A percentile compares a stretch with the other conserved stretches of the same genome.
phyloP scores from a whole-genome alignment of 2,113 vertebrate species.

The Neodontobutis hainanensis region DNA sequence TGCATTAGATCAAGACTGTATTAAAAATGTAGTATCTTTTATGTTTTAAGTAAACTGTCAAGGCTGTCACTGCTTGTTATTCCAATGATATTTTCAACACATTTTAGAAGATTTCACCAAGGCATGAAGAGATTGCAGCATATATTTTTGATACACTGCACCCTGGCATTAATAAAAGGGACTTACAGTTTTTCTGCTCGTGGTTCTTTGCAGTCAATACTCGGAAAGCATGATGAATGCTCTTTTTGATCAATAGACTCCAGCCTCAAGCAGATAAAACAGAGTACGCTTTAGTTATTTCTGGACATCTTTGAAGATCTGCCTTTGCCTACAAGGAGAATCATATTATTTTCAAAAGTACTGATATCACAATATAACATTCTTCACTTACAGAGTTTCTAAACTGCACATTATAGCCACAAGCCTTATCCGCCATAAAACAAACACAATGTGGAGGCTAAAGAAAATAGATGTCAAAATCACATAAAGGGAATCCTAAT shows the following conservation, averaged over 20 bases:
- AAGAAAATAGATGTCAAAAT: too few species aligned
- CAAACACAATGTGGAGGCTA: too few species aligned
- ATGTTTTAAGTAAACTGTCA: too few species aligned
- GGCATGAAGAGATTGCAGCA: not conserved
- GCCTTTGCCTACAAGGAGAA: conserved; percentile 2
- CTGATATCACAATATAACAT: not conserved
- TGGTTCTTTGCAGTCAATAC: not conserved
- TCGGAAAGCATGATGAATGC: not conserved
- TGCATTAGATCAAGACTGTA: too few species aligned
- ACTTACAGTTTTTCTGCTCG: not conserved
- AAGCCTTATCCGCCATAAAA: too few species aligned
- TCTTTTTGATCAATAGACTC: conserved; percentile 6
- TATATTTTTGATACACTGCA: not conserved
- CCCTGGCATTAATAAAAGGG: not conserved
- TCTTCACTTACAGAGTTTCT: not conserved
- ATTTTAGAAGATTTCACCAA: not conserved
- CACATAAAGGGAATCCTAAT: too few species aligned
- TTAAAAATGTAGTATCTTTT: too few species aligned
- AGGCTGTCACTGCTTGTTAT: too few species aligned
- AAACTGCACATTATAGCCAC: too few species aligned
- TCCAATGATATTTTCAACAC: too few species aligned
- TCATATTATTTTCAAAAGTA: not conserved
- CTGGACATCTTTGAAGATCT: conserved; percentile 12
- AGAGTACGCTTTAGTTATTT: not conserved
- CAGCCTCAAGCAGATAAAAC: conserved; percentile 5